Percentiles rank a stretch among this genome's conserved stretches.
Conservation (phyloP, 2,888 invertebrate species). For the Theodoxus fluviatilis region DNA sequence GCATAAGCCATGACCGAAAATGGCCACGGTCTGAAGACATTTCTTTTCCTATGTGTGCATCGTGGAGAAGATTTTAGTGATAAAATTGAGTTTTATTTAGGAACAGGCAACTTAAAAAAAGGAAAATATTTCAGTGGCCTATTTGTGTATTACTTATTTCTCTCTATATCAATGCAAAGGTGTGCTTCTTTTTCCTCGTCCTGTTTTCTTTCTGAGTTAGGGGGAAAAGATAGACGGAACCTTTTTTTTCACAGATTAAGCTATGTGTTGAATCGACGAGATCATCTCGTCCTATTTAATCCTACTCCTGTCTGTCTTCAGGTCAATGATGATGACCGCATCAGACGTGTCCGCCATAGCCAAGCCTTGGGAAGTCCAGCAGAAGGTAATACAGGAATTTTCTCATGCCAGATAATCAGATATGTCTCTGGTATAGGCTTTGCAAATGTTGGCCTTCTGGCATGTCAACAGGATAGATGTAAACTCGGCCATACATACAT, state of each 20-base stretch:
- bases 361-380: slow-evolving; percentile 64
- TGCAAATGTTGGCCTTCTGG: no score
- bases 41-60: background rate
- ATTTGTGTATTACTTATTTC: background rate
- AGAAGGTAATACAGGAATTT: slow-evolving; percentile 53
- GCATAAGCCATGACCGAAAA: background rate
- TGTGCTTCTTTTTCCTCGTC: background rate
- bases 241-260: background rate
- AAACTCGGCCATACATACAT: no score
- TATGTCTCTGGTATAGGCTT: no score
- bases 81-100: background rate
- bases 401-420: no score
- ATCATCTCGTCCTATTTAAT: background rate
- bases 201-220: background rate
- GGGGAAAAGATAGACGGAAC: background rate
- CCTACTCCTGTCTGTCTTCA: slow-evolving; percentile 27
- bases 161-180: background rate
- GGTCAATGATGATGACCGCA: slow-evolving; percentile 65
- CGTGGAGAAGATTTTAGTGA: background rate
- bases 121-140: background rate
- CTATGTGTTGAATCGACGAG: background rate
- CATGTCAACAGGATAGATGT: no score
- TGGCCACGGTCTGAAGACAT: background rate
- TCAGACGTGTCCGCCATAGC: slow-evolving; percentile 64
- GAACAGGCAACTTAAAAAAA: background rate